Evolutionary conservation across 2,797 vertebrate species (phyloP), one percentile per base, ranked within the genome.

Genomic region (Dipus sagitta): DNA sequence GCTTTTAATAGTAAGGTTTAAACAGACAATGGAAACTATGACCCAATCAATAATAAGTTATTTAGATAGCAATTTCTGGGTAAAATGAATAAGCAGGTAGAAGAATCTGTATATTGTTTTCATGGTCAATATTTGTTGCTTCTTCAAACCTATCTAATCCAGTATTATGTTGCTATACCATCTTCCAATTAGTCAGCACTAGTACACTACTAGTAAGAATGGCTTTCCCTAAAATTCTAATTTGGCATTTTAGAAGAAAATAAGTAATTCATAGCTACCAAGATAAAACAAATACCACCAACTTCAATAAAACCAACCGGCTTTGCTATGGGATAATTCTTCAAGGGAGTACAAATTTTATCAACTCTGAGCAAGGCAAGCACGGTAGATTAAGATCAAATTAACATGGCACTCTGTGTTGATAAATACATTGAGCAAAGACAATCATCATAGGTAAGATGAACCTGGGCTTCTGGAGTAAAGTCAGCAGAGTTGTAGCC

Each of bases 21-120:
- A 80, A 91, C 54, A 71, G 52, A 89, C 34, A 89, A 90, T 87
- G 90, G 94, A 86, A 95, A 88, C 38, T 82, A 83, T 32, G 67
- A 86, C 92, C 80, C 83, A 93, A 94, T 95, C 96, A 95, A 78
- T 88, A 95, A 93, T 58, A 9, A 86, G 75, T 95, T 91, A 71
- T 32, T 71, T 83, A 78, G 42, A 92, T 6, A 90, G 74, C n/a
- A 74, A 84, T 94, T 34, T 62, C 24, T 81, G 30, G 11, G 47
- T 88, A 94, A 80, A 90, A 81, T 86, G 30, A 86, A 84, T 67
- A 83, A 85, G 15, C 26, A 96, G 92, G 79, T 90, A 72, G 88
- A 93, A 84, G 20, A 90, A 64, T n/a, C 60, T 9, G 30, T 32
- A 6, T 10, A 60, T 62, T 82, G 13, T 32, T 90, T 94, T 83